These are phyloP conservation scores for human DNA, from an alignment of 2,113 vertebrate genomes.

Conservation along the genomic window GRCh38 chr7:46664501-46665000, in stretches of 20 bases:
- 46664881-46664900: neutral
- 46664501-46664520: neutral
- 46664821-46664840: too few relatives aligned
- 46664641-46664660: neutral
- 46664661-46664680: neutral
- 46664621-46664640: accelerated
- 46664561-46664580: neutral
- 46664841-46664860: neutral
- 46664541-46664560: neutral
- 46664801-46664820: too few relatives aligned
- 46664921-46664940: neutral
- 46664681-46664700: neutral
- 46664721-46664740: neutral
- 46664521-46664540: neutral
- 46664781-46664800: too few relatives aligned
- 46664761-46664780: neutral
- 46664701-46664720: too few relatives aligned
- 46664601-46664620: neutral
- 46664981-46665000: neutral
- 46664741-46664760: neutral
- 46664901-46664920: neutral
- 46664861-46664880: neutral
- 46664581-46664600: too few relatives aligned
- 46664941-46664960: neutral
- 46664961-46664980: neutral